phyloP scores from a whole-genome alignment of 2,888 invertebrate species.

The Creontiades dilutus region DNA sequence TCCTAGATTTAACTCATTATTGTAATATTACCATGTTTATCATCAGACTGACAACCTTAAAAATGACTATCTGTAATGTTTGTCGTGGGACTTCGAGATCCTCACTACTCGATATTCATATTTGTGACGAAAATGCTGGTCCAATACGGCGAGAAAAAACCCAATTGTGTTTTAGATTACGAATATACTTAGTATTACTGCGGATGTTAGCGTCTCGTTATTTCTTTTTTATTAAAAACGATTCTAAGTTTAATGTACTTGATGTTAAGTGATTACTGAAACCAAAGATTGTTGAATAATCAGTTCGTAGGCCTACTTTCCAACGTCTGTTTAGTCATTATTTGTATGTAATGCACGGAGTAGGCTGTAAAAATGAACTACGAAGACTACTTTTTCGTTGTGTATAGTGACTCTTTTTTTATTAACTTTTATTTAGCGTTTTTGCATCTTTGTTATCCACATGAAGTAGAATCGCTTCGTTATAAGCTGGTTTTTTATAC shows the following conservation, averaged over 20 bases:
- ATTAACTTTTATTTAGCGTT: constrained; percentile 1
- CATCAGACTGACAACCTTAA: neutral
- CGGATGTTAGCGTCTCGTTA: constrained; percentile 35
- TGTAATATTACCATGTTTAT: neutral
- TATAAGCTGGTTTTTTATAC: no score
- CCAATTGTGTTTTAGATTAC: neutral
- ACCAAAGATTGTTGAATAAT: constrained; percentile 66
- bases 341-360: neutral
- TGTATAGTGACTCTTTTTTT: constrained; percentile 6
- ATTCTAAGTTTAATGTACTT: constrained; percentile 9
- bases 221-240: neutral
- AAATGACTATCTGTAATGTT: neutral
- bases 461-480: neutral
- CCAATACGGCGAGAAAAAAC: neutral
- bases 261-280: constrained; percentile 66
- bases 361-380: neutral
- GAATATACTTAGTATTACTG: constrained; percentile 20
- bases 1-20: no score
- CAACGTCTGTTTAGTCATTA: neutral
- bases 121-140: neutral
- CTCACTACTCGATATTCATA: neutral
- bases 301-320: neutral
- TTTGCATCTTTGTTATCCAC: constrained; percentile 7
- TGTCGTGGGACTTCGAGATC: neutral
- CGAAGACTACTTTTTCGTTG: constrained; percentile 32